These are phyloP conservation scores for Heliconius himera DNA, from an alignment of 1,140 invertebrate genomes.

Conservation along the genomic window DNA sequence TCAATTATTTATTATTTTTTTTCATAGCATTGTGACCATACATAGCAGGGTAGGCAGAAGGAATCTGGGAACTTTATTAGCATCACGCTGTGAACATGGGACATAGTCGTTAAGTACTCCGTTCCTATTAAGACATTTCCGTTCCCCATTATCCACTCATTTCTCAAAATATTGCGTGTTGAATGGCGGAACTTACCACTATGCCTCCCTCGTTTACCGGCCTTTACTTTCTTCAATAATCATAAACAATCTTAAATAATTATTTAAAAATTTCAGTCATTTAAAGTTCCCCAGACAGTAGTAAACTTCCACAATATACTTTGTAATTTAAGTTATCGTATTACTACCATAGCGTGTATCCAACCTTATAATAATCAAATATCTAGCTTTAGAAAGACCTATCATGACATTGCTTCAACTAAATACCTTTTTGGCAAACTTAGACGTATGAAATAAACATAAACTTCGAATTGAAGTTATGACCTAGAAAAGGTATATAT, in stretches of 20 bases:
- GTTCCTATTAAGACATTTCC: too few relatives aligned
- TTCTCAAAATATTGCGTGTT: too few relatives aligned
- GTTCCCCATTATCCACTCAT: too few relatives aligned
- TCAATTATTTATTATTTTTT: too few relatives aligned
- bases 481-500: not conserved
- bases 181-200: too few relatives aligned
- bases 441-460: not conserved
- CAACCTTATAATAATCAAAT: not conserved
- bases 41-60: too few relatives aligned
- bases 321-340: slow-evolving; percentile 6
- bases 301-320: not conserved
- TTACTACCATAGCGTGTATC: not conserved
- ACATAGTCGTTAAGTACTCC: too few relatives aligned
- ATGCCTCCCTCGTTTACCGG: too few relatives aligned
- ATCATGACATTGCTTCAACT: not conserved
- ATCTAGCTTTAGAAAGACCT: not conserved
- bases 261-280: not conserved
- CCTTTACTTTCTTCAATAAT: too few relatives aligned
- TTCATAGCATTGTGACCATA: too few relatives aligned
- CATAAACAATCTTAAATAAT: not conserved
- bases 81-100: too few relatives aligned
- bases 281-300: not conserved
- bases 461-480: not conserved
- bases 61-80: not conserved
- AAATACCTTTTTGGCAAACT: not conserved